These are phyloP conservation scores for Mesoligia furuncula DNA, from an alignment of 2,888 invertebrate genomes.

Conservation along the genomic window DNA sequence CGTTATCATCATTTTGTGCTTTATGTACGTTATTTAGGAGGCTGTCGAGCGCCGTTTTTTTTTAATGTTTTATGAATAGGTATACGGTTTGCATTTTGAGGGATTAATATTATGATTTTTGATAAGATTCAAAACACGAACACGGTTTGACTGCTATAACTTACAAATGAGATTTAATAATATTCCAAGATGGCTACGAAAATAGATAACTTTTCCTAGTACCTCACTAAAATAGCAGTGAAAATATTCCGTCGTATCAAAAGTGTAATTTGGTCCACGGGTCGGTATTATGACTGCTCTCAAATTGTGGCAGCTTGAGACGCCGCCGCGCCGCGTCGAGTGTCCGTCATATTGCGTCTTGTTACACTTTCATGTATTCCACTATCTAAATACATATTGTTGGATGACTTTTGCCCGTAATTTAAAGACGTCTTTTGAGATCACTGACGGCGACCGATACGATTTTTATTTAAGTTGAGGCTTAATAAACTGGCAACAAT, in stretches of 20 bases:
- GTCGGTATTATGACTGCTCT: constrained; percentile 48
- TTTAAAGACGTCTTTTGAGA: not conserved
- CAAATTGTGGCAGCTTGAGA: constrained; percentile 20
- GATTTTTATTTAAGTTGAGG: not conserved
- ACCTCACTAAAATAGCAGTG: constrained; percentile 30
- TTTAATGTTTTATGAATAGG: constrained; percentile 1
- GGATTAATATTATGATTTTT: not conserved
- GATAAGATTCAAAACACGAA: not conserved
- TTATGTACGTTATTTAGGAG: constrained; percentile 52
- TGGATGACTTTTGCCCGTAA: not conserved
- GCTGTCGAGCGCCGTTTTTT: not conserved
- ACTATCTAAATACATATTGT: constrained; percentile 13
- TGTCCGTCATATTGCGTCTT: constrained; percentile 41
- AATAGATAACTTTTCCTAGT: constrained; percentile 21
- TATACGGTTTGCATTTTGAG: not conserved
- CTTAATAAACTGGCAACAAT: not conserved
- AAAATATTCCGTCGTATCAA: constrained; percentile 27
- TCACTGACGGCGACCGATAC: not conserved
- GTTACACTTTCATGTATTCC: constrained; percentile 39
- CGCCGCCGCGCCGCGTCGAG: constrained; percentile 21
- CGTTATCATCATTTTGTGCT: constrained; percentile 49
- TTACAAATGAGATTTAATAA: constrained; percentile 2
- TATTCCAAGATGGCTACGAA: not conserved
- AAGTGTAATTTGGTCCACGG: constrained; percentile 38
- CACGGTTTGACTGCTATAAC: not conserved